These are phyloP conservation scores for Tachyglossus aculeatus DNA, from an alignment of 2,797 vertebrate species.

Conservation along the genomic window DNA sequence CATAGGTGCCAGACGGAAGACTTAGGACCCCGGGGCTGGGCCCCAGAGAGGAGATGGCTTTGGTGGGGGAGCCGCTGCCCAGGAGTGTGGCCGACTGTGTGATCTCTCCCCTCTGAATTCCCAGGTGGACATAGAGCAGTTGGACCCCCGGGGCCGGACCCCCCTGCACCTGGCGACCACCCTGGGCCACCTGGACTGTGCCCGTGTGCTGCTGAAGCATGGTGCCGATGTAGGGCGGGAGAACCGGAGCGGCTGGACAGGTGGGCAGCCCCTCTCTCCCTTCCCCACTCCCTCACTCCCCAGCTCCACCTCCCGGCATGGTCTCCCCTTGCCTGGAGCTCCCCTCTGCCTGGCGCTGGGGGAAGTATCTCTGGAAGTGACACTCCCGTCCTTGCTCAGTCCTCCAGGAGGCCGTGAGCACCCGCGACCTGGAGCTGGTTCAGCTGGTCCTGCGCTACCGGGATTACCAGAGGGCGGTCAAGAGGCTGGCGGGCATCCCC, in stretches of 20 bases:
- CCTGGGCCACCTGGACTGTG: conserved; percentile 89
- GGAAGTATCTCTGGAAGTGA: background rate
- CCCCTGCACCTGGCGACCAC: conserved; percentile 94
- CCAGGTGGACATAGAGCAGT: conserved; percentile 87
- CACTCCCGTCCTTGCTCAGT: conserved; percentile 69
- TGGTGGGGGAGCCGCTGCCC: background rate
- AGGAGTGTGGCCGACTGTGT: background rate
- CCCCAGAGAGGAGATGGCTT: background rate
- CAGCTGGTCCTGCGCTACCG: conserved; percentile 92
- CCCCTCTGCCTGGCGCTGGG: background rate
- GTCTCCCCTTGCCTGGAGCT: background rate
- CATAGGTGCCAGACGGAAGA: background rate
- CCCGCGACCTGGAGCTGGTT: conserved; percentile 90
- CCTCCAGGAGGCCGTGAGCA: conserved; percentile 95
- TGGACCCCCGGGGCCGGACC: conserved; percentile 93
- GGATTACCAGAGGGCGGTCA: conserved; percentile 94
- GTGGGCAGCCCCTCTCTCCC: conserved; percentile 63
- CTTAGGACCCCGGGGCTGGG: background rate
- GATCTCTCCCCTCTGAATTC: background rate
- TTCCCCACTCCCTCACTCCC: background rate
- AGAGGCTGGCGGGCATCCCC: conserved; percentile 93
- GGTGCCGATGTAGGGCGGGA: conserved; percentile 93
- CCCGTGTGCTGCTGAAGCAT: conserved; percentile 86
- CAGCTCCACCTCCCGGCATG: background rate
- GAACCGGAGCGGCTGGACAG: conserved; percentile 95